Conservation (phyloP, 2,888 invertebrate species). For the Cabera pusaria region DNA sequence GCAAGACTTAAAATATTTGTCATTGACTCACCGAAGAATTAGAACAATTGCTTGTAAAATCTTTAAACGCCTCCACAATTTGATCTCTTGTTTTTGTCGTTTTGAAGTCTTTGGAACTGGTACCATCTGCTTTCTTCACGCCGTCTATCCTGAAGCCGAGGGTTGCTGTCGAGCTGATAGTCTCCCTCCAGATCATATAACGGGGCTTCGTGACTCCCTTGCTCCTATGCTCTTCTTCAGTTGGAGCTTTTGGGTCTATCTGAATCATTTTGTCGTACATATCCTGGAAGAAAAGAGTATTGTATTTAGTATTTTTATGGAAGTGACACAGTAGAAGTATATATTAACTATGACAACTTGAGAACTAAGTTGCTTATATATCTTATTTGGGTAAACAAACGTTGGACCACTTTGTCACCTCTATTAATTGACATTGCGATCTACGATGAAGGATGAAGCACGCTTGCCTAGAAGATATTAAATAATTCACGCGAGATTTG, state of each 20-base stretch:
- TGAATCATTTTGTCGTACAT: constrained; percentile 99
- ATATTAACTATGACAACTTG: too few species aligned
- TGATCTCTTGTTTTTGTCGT: constrained; percentile 94
- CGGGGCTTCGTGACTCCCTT: constrained; percentile 97
- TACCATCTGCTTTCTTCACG: constrained; percentile 93
- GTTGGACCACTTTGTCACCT: too few species aligned
- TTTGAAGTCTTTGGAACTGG: constrained; percentile 97
- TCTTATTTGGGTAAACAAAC: too few species aligned
- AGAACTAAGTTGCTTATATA: too few species aligned
- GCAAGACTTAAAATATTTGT: too few species aligned
- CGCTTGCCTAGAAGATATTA: too few species aligned
- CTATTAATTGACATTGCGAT: too few species aligned
- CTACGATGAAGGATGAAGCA: too few species aligned
- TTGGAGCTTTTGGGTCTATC: constrained; percentile 94
- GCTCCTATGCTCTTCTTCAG: constrained; percentile 93
- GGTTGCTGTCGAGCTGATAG: constrained; percentile 98
- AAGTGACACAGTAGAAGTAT: too few species aligned
- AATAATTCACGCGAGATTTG: too few species aligned
- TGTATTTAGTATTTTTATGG: not conserved
- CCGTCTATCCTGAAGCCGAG: constrained; percentile 99
- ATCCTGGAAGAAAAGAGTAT: constrained; percentile 83
- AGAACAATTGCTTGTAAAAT: constrained; percentile 91
- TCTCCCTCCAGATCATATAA: constrained; percentile 98
- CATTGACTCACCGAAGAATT: constrained; percentile 91
- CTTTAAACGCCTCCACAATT: constrained; percentile 90